Base-by-base conservation (phyloP, 2,888 invertebrate genomes). In the Chrysodeixis includens region DNA sequence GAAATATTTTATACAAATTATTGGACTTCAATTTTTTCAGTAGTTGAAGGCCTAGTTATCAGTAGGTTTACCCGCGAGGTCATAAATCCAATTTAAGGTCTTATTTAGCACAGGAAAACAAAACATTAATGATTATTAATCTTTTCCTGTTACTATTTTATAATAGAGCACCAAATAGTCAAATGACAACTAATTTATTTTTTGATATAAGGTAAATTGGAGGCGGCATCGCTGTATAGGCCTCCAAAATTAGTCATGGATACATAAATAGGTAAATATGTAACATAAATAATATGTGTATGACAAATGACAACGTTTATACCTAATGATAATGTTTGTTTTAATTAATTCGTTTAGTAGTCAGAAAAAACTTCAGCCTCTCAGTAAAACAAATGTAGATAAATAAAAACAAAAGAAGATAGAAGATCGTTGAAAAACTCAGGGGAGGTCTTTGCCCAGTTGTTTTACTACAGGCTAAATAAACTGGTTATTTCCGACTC, bases 1-100 rank as follows among this genome's bases (percentile, higher is more conserved):
- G 67, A 74, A 80, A 76, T 76, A 76, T 72, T 76, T 55, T n/a
- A 67, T 62, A 56, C 46, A 60, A 61, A 46, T 61, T 52, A 58
- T 35, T 63, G 54, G 40, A 40, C 77, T 65, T 62, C 58, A 9
- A 56, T 68, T 59, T 56, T 49, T 61, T 62, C 53, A 71, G 62
- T 64, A n/a, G 56, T 18, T 18, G 18, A 44, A n/a, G 46, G 46
- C n/a, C 56, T 46, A 10, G n/a, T 62, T n/a, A n/a, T n/a, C n/a
- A n/a, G n/a, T n/a, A n/a, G n/a, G n/a, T n/a, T n/a, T n/a, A n/a
- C n/a, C n/a, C n/a, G n/a, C n/a, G n/a, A n/a, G n/a, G n/a, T n/a
- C n/a, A n/a, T n/a, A n/a, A n/a, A n/a, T 49, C 18, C 8, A 49
- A 49, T 49, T 49, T 49, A 10, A 49, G 18, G 46, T 20, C 9